Evolutionary conservation across 2,888 invertebrate species (phyloP), one percentile per base, ranked within the genome.

Genomic region (Lithophane socia): DNA sequence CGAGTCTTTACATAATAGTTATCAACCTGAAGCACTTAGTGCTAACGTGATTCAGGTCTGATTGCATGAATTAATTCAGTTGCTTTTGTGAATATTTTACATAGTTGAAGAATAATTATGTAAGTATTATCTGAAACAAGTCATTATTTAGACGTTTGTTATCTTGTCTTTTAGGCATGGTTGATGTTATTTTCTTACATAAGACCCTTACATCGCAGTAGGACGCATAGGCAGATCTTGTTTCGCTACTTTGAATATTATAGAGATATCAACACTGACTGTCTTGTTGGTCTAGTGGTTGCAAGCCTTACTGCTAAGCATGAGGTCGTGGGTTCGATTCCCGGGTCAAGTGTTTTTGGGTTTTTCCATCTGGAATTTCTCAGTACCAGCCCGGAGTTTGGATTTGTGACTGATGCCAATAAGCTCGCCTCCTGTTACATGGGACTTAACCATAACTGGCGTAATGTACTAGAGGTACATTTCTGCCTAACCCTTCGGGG

Each of bases 21-120:
- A 42, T 16, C 72, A 4, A 47, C 8, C 24, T 37, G 49, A 49
- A 76, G 24, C 56, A 75, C 21, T 75, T 44, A 52, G 10, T 60
- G n/a, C 60, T 58, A 18, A 16, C 29, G 24, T 42, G 24, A 65
- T 65, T 77, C 60, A 78, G 37, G 21, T 54, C 77, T 77, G 54
- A 70, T 77, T 37, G 24, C 7, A 70, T 70, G 9, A 61, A 63
- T 63, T 37, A 47, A 37, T 61, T 54, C n/a, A 44, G 65, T 76
- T 24, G 12, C n/a, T 44, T 12, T 29, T 61, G 37, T 77, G 7
- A n/a, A 7, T 21, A 29, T n/a, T 63, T 68, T 7, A 21, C 21
- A 49, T 78, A 49, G 18, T 47, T 63, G 44, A 12, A n/a, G 44
- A 54, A 63, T 61, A 37, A 37, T 37, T 37, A 29, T 29, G 29